Percentiles rank a stretch among this genome's conserved stretches.
Conservation (phyloP, 2,888 invertebrate genomes). For the Ligdia adustata region DNA sequence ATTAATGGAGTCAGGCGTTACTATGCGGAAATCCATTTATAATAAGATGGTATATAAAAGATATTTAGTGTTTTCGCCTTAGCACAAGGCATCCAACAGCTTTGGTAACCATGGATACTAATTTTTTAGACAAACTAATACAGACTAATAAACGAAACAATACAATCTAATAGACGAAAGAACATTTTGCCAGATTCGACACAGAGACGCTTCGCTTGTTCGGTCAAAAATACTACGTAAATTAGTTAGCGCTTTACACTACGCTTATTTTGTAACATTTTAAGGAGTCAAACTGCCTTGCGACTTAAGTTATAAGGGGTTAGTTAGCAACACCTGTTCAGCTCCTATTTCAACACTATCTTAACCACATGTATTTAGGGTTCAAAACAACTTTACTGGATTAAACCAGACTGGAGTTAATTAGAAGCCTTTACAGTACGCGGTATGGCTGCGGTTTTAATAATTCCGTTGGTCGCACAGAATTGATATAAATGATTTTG, state of each 20-base stretch:
- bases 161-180: too few species aligned
- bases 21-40: too few species aligned
- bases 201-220: too few species aligned
- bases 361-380: conserved; percentile 15
- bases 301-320: conserved; percentile 52
- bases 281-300: conserved; percentile 42
- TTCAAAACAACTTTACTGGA: conserved; percentile 24
- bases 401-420: conserved; percentile 64
- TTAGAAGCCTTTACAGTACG: conserved; percentile 61
- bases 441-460: conserved; percentile 71
- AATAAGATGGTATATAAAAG: too few species aligned
- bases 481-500: conserved; percentile 70
- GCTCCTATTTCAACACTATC: conserved; percentile 26
- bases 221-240: background rate
- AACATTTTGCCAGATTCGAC: too few species aligned
- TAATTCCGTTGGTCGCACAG: conserved; percentile 61
- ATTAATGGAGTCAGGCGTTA: too few species aligned
- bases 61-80: too few species aligned
- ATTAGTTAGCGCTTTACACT: background rate
- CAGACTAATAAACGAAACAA: too few species aligned
- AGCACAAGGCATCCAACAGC: too few species aligned
- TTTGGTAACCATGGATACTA: too few species aligned
- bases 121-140: too few species aligned
- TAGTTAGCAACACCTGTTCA: conserved; percentile 63
- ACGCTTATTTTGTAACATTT: conserved; percentile 13